phyloP scores from a whole-genome alignment of 2,797 vertebrate genomes.

The Pipistrellus pipistrellus region DNA sequence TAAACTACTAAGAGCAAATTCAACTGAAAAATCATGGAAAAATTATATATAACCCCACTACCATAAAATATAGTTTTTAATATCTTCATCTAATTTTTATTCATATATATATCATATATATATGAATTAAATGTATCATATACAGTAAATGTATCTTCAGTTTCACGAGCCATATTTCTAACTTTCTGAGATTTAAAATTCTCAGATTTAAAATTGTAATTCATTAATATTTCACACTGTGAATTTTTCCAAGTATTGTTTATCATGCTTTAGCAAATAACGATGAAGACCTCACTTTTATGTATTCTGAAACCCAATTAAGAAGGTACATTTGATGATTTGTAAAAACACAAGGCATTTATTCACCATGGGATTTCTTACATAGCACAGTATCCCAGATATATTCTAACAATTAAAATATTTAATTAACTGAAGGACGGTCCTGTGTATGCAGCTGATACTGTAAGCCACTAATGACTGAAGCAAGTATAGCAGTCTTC shows the following conservation, averaged over 20 bases:
- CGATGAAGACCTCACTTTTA: not conserved
- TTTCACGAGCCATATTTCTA: not conserved
- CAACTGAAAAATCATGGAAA: not conserved
- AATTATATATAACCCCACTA: not conserved
- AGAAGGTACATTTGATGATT: not conserved
- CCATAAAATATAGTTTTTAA: not conserved
- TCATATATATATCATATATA: not conserved
- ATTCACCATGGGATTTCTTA: constrained; percentile 19
- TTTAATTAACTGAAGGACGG: constrained; percentile 31
- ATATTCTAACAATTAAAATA: constrained; percentile 24
- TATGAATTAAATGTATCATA: not conserved
- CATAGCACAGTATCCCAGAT: not conserved
- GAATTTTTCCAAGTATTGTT: not conserved
- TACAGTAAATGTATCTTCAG: not conserved
- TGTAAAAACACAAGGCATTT: constrained; percentile 20
- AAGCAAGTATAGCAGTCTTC: not conserved
- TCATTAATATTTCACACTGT: constrained; percentile 37
- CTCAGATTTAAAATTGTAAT: constrained; percentile 21
- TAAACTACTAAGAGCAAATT: not conserved
- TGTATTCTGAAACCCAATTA: constrained; percentile 37
- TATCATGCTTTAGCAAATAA: constrained; percentile 19
- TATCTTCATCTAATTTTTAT: not conserved
- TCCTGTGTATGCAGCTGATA: not conserved
- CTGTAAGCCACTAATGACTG: not conserved
- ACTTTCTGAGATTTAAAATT: not conserved